Conservation (phyloP, 1,140 invertebrate species). For the Zaprionus vittiger region DNA sequence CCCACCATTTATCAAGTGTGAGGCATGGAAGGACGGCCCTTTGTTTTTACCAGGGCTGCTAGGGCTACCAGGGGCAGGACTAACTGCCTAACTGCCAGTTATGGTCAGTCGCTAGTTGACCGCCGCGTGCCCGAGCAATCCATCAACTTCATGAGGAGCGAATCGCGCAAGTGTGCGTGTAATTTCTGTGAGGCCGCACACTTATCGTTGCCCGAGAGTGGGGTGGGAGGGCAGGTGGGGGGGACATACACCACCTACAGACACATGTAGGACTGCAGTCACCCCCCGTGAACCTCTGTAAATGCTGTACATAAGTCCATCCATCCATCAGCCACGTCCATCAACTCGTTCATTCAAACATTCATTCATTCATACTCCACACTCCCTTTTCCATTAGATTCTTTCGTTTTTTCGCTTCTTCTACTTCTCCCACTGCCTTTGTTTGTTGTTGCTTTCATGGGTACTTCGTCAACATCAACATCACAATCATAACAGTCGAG, state of each 20-base stretch:
- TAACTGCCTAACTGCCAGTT: constrained; percentile 27
- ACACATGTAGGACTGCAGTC: constrained; percentile 8
- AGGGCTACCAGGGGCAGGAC: not conserved
- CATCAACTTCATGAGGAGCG: constrained; percentile 57
- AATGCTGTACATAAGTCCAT: constrained; percentile 1
- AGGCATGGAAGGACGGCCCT: not conserved
- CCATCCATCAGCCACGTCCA: constrained; percentile 31
- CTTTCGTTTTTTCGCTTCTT: not conserved
- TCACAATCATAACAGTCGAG: constrained; percentile 51
- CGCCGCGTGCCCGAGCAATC: constrained; percentile 36
- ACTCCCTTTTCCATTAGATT: constrained; percentile 12
- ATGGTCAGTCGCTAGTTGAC: constrained; percentile 49
- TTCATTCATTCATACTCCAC: constrained; percentile 6
- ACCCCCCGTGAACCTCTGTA: not conserved
- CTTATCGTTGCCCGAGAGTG: constrained; percentile 39
- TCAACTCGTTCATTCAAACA: constrained; percentile 52
- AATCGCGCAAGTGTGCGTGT: constrained; percentile 53
- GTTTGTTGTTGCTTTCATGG: constrained; percentile 20
- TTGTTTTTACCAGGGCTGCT: not conserved
- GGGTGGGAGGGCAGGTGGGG: not conserved
- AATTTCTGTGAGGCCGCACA: constrained; percentile 55
- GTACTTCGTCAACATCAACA: constrained; percentile 57
- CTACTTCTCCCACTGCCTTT: not conserved
- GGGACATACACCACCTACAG: not conserved
- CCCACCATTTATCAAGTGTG: not conserved